Evolutionary conservation across 1,140 invertebrate species (phyloP).

Genomic region (Orius laevigatus): DNA sequence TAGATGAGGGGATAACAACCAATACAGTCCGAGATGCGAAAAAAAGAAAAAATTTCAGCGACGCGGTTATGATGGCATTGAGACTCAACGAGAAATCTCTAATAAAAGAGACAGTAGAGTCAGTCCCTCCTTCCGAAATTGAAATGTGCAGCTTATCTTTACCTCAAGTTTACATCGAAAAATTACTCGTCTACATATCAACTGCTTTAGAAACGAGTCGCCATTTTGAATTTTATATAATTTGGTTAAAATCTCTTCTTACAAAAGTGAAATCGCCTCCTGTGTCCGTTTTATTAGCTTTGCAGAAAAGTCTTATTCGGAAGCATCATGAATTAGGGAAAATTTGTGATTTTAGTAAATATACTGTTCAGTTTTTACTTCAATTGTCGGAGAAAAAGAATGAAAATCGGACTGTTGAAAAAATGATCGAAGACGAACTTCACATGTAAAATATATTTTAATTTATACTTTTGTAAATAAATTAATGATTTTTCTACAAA

Average conservation of each 20-base stretch:
- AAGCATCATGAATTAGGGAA: slow-evolving; percentile 67
- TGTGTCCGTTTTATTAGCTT: slow-evolving; percentile 44
- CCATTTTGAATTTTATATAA: slow-evolving; percentile 77
- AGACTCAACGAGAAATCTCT: slow-evolving; percentile 69
- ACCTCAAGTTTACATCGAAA: slow-evolving; percentile 56
- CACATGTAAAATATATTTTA: neutral
- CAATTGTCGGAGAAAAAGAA: neutral
- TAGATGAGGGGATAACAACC: slow-evolving; percentile 70
- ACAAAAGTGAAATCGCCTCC: slow-evolving; percentile 33
- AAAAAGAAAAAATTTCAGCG: slow-evolving; percentile 41
- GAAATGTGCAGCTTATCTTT: slow-evolving; percentile 50
- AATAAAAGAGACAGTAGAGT: slow-evolving; percentile 71
- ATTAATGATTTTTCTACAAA: slow-evolving; percentile 13
- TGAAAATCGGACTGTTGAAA: neutral
- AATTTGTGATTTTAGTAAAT: slow-evolving; percentile 75
- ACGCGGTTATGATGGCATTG: slow-evolving; percentile 64
- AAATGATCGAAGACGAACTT: neutral
- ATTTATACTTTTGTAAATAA: neutral
- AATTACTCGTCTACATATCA: slow-evolving; percentile 51
- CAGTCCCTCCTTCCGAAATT: slow-evolving; percentile 53
- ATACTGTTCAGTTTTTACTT: slow-evolving; percentile 40
- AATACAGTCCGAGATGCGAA: slow-evolving; percentile 45
- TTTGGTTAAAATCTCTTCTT: slow-evolving; percentile 57
- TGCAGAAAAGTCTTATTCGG: slow-evolving; percentile 67
- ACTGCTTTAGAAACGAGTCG: slow-evolving; percentile 51